phyloP scores from a whole-genome alignment of 1,140 invertebrate species.

The Camponotus floridanus region DNA sequence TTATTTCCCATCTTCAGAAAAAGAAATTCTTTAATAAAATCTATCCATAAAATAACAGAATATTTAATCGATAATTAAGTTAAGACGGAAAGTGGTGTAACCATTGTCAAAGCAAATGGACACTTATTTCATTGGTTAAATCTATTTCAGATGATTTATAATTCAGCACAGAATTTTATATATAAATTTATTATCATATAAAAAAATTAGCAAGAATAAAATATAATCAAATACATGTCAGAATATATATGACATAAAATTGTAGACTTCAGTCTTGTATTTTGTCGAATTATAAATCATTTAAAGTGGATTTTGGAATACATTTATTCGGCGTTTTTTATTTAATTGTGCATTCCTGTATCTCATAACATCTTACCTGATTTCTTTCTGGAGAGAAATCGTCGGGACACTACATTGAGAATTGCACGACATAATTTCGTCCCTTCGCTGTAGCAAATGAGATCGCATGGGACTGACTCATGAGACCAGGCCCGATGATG shows the following conservation, averaged over 20 bases:
- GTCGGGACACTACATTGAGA: constrained; percentile 24
- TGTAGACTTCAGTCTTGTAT: no score
- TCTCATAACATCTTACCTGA: neutral
- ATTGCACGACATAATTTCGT: constrained; percentile 52
- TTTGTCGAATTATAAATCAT: no score
- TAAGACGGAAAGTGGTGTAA: neutral
- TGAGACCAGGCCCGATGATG: constrained; percentile 64
- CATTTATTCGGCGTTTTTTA: neutral
- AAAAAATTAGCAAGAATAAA: no score
- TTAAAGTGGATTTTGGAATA: neutral
- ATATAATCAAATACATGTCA: no score
- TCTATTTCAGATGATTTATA: no score
- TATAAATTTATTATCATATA: no score
- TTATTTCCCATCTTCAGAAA: neutral
- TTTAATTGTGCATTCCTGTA: neutral
- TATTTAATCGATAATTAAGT: neutral
- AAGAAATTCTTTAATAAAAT: constrained; percentile 19
- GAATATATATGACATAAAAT: no score
- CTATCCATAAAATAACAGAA: neutral
- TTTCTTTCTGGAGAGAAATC: neutral
- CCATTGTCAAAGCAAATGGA: neutral
- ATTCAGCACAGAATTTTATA: no score
- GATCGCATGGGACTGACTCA: constrained; percentile 77
- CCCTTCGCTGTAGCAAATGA: constrained; percentile 59
- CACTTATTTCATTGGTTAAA: neutral